phyloP scores from a whole-genome alignment of 2,113 vertebrate species.

The Osmerus eperlanus region DNA sequence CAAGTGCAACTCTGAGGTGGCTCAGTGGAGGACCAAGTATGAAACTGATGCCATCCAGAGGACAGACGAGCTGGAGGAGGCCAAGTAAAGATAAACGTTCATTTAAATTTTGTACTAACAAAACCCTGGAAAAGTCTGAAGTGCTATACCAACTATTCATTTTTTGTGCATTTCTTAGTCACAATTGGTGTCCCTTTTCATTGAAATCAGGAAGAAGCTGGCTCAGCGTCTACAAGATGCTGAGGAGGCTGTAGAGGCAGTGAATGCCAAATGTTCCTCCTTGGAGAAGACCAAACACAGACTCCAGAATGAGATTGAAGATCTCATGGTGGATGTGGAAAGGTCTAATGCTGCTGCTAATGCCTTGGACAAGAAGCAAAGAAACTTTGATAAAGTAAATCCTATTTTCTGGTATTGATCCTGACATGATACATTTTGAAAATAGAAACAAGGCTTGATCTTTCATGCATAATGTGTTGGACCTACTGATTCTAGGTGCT shows the following conservation, averaged over 20 bases:
- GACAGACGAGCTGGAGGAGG: slow-evolving; percentile 89
- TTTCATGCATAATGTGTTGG: not conserved
- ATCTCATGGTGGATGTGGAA: slow-evolving; percentile 78
- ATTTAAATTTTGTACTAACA: too few species aligned
- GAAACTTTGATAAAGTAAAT: slow-evolving; percentile 85
- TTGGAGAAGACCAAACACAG: slow-evolving; percentile 84
- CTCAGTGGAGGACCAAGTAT: slow-evolving; percentile 89
- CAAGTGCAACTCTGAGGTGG: slow-evolving; percentile 83
- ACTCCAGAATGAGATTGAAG: slow-evolving; percentile 82
- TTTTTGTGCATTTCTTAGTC: too few species aligned
- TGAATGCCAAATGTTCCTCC: slow-evolving; percentile 81
- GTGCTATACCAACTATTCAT: too few species aligned
- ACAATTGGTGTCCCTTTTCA: too few species aligned
- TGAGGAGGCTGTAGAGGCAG: slow-evolving; percentile 69
- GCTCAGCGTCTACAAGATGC: slow-evolving; percentile 80
- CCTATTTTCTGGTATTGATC: not conserved
- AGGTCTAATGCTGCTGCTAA: slow-evolving; percentile 68
- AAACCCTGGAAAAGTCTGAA: too few species aligned
- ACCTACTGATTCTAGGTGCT: slow-evolving; percentile 66
- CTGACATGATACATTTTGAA: not conserved
- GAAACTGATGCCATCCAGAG: slow-evolving; percentile 92
- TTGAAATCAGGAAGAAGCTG: slow-evolving; percentile 76
- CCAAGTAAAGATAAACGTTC: slow-evolving; percentile 74
- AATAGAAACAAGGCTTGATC: not conserved
- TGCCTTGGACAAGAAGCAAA: slow-evolving; percentile 85